Base-by-base conservation (phyloP, 1,140 invertebrate species). In the Dolichoris vasculosae region DNA sequence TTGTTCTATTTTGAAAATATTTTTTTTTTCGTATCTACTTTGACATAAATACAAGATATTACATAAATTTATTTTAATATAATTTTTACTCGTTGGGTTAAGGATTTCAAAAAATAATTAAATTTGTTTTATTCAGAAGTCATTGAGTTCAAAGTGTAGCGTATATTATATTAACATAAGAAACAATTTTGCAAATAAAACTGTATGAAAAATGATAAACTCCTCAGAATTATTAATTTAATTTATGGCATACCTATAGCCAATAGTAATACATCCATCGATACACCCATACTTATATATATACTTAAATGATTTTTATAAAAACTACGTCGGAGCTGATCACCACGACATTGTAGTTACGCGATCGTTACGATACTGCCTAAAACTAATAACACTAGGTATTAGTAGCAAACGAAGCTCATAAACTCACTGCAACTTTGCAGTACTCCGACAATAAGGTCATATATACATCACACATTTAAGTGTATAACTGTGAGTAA, bases 381-480 rank as follows among this genome's bases (percentile, higher is more conserved):
- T 43, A 75, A 75, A 75, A 43, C 71, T 15, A 15, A n/a, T 13
- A 38, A 38, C 67, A 23, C 20, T 69, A 67, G 67, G n/a, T n/a
- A n/a, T n/a, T 15, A 38, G 13, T 23, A 69, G 15, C 32, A 35
- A 69, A 35, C 4, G 67, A 32, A 69, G 35, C 35, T 69, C 17
- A 20, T 35, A 20, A 69, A 23, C 20, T 20, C 32, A 38, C 4
- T 69, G 15, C 35, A 38, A 69, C 35, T 63, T 63, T 69, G 67
- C 40, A 75, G 8, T 20, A 35, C 43, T 17, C 30, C 1, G 43
- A 51, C 75, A 77, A 48, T 77, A 77, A 77, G 75, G 75, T 77
- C 75, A 77, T 77, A 20, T 20, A 51, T 35, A 23, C 2, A 32
- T 20, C 6, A 26, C n/a, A 9, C 26, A 46, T 1, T 76, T 30